Evolutionary conservation across 2,888 invertebrate species (phyloP), one percentile per base, ranked within the genome.

Genomic region (Exephanes ischioxanthus): DNA sequence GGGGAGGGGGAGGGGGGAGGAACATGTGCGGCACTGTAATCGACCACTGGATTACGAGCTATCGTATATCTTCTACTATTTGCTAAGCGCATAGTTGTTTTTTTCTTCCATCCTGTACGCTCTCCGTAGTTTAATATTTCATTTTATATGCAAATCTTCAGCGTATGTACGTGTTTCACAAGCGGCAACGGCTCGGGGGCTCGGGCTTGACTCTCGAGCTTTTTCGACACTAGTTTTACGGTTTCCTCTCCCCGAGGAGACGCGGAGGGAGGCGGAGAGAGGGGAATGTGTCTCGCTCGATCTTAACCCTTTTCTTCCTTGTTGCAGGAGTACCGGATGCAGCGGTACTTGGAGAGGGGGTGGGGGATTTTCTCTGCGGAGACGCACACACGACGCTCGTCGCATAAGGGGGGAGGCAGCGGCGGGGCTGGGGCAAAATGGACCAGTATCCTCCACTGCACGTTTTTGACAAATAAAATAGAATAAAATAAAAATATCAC

Each of bases 21-120:
- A 9, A 22, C 48, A 30, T 68, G 37, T 30, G 55, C 41, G 53
- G 45, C n/a, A 63, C 33, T 51, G 55, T 78, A 78, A 78, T 73
- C 48, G 58, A 78, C 78, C 78, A 51, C 78, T 72, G 77, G 5
- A 72, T 48, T 67, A 63, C 67, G 26, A 22, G 37, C n/a, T 16
- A 58, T 67, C 33, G 45, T 16, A 22, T 16, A 11, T 26, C 26
- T 61, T 30, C 30, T 51, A n/a, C 30, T 51, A n/a, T 41, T 58
- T 68, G 66, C 55, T 45, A 19, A 55, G 9, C n/a, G 9, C 22
- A 55, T 58, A n/a, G 1, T 11, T 22, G n/a, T 0, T 22, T 11
- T 14, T 58, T 58, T 22, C 1, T 22, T 22, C 0, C 55, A 4
- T 53, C 9, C 11, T 9, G 16, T 5, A 16, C 45, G 16, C 45